A percentile compares a stretch with the other conserved stretches of the same genome.
These are phyloP conservation scores for Tetragnatha montana DNA, from an alignment of 2,888 invertebrate species.

Conservation along the genomic window DNA sequence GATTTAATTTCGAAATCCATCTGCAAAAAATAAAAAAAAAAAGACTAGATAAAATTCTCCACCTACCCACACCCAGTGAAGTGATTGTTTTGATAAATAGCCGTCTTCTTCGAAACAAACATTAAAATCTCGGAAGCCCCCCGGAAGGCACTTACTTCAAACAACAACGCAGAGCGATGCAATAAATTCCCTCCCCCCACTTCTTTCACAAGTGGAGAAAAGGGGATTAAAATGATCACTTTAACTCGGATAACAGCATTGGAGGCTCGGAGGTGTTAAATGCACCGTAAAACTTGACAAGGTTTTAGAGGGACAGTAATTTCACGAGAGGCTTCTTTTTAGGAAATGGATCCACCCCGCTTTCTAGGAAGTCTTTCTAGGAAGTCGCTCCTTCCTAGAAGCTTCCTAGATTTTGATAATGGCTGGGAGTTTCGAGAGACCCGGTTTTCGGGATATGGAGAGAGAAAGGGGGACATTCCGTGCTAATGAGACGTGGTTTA, in stretches of 20 bases:
- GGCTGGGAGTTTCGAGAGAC: constrained; percentile 18
- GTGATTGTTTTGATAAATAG: constrained; percentile 45
- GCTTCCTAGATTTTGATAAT: background rate
- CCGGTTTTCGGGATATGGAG: background rate
- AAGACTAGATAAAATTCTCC: too few species aligned
- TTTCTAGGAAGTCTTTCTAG: background rate
- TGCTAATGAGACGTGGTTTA: constrained; percentile 24
- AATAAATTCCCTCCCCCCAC: constrained; percentile 35
- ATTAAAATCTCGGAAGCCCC: constrained; percentile 45
- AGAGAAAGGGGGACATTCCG: background rate
- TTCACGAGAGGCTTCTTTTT: constrained; percentile 29
- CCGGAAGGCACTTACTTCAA: constrained; percentile 19
- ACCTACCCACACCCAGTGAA: constrained; percentile 7
- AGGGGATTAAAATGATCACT: constrained; percentile 49
- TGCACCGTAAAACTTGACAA: constrained; percentile 55
- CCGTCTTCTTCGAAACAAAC: constrained; percentile 51
- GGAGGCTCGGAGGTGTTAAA: constrained; percentile 35
- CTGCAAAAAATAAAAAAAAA: too few species aligned
- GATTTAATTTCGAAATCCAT: too few species aligned
- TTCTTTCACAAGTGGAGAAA: constrained; percentile 9
- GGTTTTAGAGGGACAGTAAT: constrained; percentile 52
- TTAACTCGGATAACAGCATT: constrained; percentile 25
- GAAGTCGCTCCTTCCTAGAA: background rate
- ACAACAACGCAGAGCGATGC: constrained; percentile 23
- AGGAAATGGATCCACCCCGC: too few species aligned